Conservation (phyloP, 2,888 invertebrate genomes). For the Diaperis boleti region DNA sequence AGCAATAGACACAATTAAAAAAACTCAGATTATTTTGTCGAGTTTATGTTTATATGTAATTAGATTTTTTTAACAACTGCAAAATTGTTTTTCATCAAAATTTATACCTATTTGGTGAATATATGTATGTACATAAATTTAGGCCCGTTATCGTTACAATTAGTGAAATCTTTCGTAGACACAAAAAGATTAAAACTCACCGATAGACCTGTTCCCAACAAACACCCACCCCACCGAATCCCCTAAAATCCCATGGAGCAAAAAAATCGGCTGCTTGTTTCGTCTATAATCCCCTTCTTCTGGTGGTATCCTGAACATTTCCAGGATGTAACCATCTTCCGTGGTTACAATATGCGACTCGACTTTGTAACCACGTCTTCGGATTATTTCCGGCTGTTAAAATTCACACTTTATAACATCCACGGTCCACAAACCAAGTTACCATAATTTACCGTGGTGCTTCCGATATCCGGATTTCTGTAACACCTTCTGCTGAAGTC, state of each 20-base stretch:
- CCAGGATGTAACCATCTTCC: conserved; percentile 2
- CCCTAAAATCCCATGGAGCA: conserved; percentile 8
- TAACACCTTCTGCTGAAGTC: not conserved
- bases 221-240: conserved; percentile 12
- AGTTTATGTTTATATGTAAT: too few species aligned
- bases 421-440: not conserved
- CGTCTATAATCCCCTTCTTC: conserved; percentile 1
- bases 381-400: conserved; percentile 9
- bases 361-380: conserved; percentile 5
- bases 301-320: conserved; percentile 18
- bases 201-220: conserved; percentile 9
- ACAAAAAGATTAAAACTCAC: not conserved
- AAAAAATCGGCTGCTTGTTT: conserved; percentile 24
- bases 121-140: too few species aligned
- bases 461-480: not conserved
- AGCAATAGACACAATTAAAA: too few species aligned
- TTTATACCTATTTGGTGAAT: too few species aligned
- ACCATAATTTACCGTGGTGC: conserved; percentile 4
- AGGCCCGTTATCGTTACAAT: too few species aligned
- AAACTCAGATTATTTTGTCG: not conserved
- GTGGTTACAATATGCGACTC: conserved; percentile 7
- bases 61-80: too few species aligned
- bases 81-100: too few species aligned
- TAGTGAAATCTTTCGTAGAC: not conserved
- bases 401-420: not conserved